Conservation (phyloP, 1,140 invertebrate genomes). For the Antheraea mylitta region DNA sequence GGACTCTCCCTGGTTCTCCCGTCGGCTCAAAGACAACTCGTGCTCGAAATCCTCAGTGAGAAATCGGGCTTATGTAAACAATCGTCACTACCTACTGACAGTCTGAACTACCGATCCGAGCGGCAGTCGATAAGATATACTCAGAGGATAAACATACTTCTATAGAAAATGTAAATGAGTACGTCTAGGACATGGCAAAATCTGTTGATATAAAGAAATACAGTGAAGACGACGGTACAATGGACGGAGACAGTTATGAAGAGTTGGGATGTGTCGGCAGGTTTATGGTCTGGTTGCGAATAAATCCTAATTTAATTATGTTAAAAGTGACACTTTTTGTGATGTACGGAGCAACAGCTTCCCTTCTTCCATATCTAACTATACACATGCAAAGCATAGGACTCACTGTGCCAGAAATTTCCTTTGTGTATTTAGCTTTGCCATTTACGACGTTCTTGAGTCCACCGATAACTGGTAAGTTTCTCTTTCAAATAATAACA, state of each 20-base stretch:
- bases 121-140: conserved; percentile 74
- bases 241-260: conserved; percentile 59
- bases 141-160: conserved; percentile 46
- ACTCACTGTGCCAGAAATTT: conserved; percentile 89
- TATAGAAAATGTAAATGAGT: conserved; percentile 54
- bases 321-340: conserved; percentile 89
- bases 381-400: conserved; percentile 94
- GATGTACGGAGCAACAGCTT: conserved; percentile 89
- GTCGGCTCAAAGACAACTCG: conserved; percentile 39
- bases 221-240: conserved; percentile 55
- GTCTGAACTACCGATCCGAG: conserved; percentile 46
- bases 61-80: conserved; percentile 60
- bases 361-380: conserved; percentile 89
- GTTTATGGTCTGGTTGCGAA: conserved; percentile 67
- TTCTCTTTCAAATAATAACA: conserved; percentile 12
- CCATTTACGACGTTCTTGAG: conserved; percentile 90
- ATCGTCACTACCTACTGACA: conserved; percentile 42
- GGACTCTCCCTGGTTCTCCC: conserved; percentile 56
- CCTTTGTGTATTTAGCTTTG: conserved; percentile 89
- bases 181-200: conserved; percentile 49
- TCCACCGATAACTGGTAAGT: conserved; percentile 87
- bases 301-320: conserved; percentile 87
- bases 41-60: conserved; percentile 33
- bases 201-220: conserved; percentile 63
- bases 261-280: conserved; percentile 44